A percentile compares a stretch with the other conserved stretches of the same genome.
Conservation (phyloP, 2,888 invertebrate genomes). For the Drosophila emarginata region DNA sequence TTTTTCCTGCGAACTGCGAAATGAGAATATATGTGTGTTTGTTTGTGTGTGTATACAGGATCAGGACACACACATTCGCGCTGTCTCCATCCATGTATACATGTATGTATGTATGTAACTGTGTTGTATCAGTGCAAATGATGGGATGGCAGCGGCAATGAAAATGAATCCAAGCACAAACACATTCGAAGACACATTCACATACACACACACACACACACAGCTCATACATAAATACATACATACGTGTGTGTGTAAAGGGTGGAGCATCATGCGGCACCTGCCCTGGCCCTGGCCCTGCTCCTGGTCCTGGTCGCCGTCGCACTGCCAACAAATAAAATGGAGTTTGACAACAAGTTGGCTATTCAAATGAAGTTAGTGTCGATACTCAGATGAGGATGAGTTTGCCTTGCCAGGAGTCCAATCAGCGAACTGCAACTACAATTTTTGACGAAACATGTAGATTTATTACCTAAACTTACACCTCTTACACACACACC, state of each 20-base stretch:
- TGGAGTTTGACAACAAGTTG: slow-evolving; percentile 42
- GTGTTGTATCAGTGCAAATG: slow-evolving; percentile 13
- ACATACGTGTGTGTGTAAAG: slow-evolving; percentile 30
- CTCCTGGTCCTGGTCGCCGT: background rate
- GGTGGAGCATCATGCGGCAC: slow-evolving; percentile 48
- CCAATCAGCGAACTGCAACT: slow-evolving; percentile 8
- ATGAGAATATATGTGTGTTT: slow-evolving; percentile 34
- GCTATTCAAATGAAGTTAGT: slow-evolving; percentile 16
- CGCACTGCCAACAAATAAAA: slow-evolving; percentile 38
- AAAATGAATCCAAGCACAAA: slow-evolving; percentile 29
- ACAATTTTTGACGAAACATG: slow-evolving; percentile 8
- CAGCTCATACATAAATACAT: slow-evolving; percentile 8
- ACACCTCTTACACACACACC: background rate
- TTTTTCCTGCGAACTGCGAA: slow-evolving; percentile 52
- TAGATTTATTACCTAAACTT: slow-evolving; percentile 5
- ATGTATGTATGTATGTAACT: background rate
- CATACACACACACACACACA: slow-evolving; percentile 12
- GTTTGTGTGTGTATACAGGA: slow-evolving; percentile 10
- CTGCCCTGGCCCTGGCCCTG: slow-evolving; percentile 8
- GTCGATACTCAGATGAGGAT: slow-evolving; percentile 6
- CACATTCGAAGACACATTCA: slow-evolving; percentile 15
- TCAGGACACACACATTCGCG: background rate
- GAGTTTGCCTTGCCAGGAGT: slow-evolving; percentile 1
- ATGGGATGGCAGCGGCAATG: slow-evolving; percentile 38
- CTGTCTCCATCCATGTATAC: slow-evolving; percentile 10